Evolutionary conservation across 2,888 invertebrate genomes (phyloP), one percentile per base, ranked within the genome.

Genomic region (Amphipoea oculea): DNA sequence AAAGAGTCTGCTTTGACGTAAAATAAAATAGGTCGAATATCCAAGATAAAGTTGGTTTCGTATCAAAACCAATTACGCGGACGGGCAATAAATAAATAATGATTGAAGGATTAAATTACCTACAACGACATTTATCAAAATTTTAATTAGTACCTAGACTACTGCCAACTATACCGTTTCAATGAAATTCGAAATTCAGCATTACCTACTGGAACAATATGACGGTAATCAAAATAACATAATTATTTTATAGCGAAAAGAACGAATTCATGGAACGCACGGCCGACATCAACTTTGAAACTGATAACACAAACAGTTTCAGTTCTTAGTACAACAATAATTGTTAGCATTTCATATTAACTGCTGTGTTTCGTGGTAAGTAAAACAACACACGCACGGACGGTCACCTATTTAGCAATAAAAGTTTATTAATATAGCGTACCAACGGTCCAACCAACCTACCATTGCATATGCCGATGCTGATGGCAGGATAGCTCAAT

Each of bases 241-340:
- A 57, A 73, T 67, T 57, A 62, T 68, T 76, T 80, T 80, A 74
- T 51, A 76, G 66, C 45, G 62, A 84, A 86, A 85, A 85, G 65
- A 81, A 80, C 54, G 73, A 79, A 76, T 92, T 92, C 91, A 66
- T 73, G 78, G 90, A 91, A 92, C 78, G 77, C 65, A 79, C n/a
- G 77, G n/a, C 72, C 73, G 65, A 83, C 86, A 84, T 87, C 73
- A 79, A 86, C 85, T 83, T 88, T 78, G 70, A 85, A 86, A 89
- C 88, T 90, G 89, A 88, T 88, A 91, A 89, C 83, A 84, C 79
- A 89, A 89, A 89, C 89, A 88, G 51, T 73, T 82, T 73, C 68
- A 80, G 73, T 91, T 91, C 92, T 85, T 78, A 80, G 91, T 89
- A 90, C n/a, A 54, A 84, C 73, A 78, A 74, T 79, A 78, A 82